Conservation (phyloP, 2,888 invertebrate species). For the Macropis europaea region DNA sequence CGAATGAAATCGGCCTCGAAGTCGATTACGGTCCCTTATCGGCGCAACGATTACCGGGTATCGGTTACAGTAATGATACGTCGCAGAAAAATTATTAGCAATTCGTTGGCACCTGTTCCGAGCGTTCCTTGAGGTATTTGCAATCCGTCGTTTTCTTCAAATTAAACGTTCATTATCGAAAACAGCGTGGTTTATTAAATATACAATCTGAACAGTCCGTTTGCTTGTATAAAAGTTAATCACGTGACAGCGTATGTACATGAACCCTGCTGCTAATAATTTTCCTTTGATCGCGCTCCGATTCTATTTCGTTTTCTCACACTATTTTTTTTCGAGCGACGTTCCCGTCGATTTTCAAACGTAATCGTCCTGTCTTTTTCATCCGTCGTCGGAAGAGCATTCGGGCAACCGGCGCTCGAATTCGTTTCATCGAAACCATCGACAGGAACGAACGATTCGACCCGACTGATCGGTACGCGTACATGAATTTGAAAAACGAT, state of each 20-base stretch:
- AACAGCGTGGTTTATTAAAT: constrained; percentile 32
- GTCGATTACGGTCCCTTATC: background rate
- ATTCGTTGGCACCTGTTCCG: constrained; percentile 22
- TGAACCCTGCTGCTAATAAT: constrained; percentile 37
- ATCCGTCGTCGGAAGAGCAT: background rate
- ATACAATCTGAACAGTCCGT: constrained; percentile 32
- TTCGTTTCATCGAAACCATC: background rate
- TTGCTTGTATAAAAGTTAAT: constrained; percentile 38
- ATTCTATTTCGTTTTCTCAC: background rate
- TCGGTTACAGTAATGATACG: background rate
- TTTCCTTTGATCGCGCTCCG: constrained; percentile 21
- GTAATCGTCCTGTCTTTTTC: background rate
- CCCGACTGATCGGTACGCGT: background rate
- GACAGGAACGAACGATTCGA: background rate
- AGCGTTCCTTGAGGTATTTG: constrained; percentile 19
- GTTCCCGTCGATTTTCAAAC: background rate
- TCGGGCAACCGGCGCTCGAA: constrained; percentile 33
- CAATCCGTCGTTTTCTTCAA: constrained; percentile 12
- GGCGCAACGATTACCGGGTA: background rate
- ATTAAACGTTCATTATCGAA: constrained; percentile 27
- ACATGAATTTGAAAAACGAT: background rate
- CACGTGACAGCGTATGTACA: constrained; percentile 30
- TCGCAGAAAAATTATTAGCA: constrained; percentile 48
- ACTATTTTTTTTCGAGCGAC: background rate
- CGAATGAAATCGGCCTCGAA: background rate